Conservation (phyloP, 2,113 vertebrate species). For the Sceloporus tristichus region DNA sequence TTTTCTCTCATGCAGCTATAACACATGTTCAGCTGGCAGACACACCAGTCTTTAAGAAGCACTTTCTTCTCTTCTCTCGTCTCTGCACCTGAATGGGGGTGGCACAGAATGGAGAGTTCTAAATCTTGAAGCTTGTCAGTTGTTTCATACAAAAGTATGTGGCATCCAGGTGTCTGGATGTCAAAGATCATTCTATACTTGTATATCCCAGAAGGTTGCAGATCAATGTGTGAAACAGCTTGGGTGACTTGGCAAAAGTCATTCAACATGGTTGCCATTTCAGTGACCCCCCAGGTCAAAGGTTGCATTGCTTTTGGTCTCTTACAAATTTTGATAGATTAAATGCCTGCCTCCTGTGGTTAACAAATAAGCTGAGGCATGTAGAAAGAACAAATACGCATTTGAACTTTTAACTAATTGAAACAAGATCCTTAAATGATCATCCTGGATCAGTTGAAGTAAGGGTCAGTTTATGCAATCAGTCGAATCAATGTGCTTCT, state of each 20-base stretch:
- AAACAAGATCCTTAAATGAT: constrained; percentile 36
- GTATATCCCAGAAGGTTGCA: constrained; percentile 69
- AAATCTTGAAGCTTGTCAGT: constrained; percentile 75
- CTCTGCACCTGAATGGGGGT: constrained; percentile 62
- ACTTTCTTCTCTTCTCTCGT: constrained; percentile 54
- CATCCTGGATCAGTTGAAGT: constrained; percentile 54
- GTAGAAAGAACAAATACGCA: constrained; percentile 62
- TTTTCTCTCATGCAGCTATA: background rate
- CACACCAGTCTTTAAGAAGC: constrained; percentile 50
- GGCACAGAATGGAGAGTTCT: constrained; percentile 41
- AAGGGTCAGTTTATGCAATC: background rate
- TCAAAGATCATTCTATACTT: constrained; percentile 78
- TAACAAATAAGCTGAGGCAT: constrained; percentile 65
- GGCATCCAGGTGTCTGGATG: constrained; percentile 78
- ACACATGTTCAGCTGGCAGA: constrained; percentile 25
- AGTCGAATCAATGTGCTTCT: constrained; percentile 1
- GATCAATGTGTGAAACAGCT: constrained; percentile 67
- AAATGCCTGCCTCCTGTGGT: constrained; percentile 72
- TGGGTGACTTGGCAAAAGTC: constrained; percentile 59
- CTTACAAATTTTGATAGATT: constrained; percentile 80
- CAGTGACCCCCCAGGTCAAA: constrained; percentile 73
- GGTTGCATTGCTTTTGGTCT: constrained; percentile 71
- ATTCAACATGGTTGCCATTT: constrained; percentile 64
- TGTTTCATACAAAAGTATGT: constrained; percentile 80
- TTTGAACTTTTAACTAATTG: constrained; percentile 63